Base-by-base conservation (phyloP, 2,113 vertebrate species). In the Silurus glanis region DNA sequence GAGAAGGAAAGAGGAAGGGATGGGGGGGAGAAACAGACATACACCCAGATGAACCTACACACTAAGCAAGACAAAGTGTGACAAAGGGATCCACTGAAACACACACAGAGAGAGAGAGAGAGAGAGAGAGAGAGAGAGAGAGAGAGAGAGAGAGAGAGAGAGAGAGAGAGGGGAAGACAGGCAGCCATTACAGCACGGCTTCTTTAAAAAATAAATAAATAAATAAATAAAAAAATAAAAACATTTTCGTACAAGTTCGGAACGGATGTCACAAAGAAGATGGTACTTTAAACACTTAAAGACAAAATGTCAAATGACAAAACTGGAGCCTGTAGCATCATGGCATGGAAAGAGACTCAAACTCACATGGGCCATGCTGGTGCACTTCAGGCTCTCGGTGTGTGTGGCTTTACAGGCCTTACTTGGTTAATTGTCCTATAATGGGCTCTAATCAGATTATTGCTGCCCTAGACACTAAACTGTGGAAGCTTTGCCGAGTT, bases 391-490 rank as follows among this genome's bases (percentile, higher is more conserved):
- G 69, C 37, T 21, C 69, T 10, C 6, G 4, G 45, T 14, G 75
- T 47, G 82, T 10, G 23, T 37, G 28, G 28, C 67, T 47, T 56
- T 21, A 82, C 74, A 81, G 58, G 82, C 28, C 82, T 55, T 19
- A 23, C 12, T 72, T 58, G 87, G 87, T 88, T 92, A 92, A 92
- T 87, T 84, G 80, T 74, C 61, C 59, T 16, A 59, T 89, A 87
- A 88, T 66, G 89, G 85, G 84, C 88, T 79, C 85, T 91, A 92
- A 93, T 94, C 90, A 93, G 90, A 94, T 95, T 91, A 94, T 91
- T 89, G 89, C 87, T 85, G 84, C 79, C 85, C 89, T 90, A 90
- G 82, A 86, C 90, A 87, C 90, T 55, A 64, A 86, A 82, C 67
- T 82, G 69, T 82, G 55, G 71, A 75, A 86, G 84, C 86, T 49